These are phyloP conservation scores for Coluber constrictor DNA, from an alignment of 2,797 vertebrate genomes.

Conservation along the genomic window DNA sequence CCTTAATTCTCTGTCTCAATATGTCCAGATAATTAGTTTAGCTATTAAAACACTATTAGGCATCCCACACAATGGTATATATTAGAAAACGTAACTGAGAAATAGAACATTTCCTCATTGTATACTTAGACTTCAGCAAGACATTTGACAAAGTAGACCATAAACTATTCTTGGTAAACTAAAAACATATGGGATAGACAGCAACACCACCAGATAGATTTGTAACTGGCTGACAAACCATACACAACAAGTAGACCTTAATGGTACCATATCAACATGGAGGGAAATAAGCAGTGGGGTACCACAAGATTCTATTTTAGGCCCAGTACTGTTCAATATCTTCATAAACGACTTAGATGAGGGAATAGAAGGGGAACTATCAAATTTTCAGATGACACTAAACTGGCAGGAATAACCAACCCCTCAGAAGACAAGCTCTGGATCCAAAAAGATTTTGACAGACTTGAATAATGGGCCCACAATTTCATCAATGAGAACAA, in stretches of 20 bases:
- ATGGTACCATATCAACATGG: not conserved
- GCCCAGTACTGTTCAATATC: not conserved
- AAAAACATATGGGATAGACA: not conserved
- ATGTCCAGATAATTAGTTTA: not conserved
- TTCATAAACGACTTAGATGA: not conserved
- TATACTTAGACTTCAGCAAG: not conserved
- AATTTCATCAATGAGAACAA: too few relatives aligned
- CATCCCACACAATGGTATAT: not conserved
- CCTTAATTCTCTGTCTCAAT: not conserved
- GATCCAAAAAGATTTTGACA: too few relatives aligned
- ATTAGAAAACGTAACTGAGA: not conserved
- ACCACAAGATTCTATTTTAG: not conserved
- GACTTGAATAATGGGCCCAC: too few relatives aligned
- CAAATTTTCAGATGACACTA: too few relatives aligned
- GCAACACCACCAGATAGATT: not conserved
- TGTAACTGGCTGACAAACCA: not conserved
- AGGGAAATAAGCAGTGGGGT: not conserved
- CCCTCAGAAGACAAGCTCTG: too few relatives aligned
- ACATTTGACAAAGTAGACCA: not conserved
- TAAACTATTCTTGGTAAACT: not conserved
- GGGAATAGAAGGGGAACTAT: too few relatives aligned
- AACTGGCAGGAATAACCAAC: too few relatives aligned
- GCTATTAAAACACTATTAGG: not conserved
- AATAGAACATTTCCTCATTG: not conserved
- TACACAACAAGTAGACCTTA: not conserved